A percentile compares a stretch with the other conserved stretches of the same genome.
These are phyloP conservation scores for Andricus grossulariae DNA, from an alignment of 1,140 invertebrate genomes.

Conservation along the genomic window DNA sequence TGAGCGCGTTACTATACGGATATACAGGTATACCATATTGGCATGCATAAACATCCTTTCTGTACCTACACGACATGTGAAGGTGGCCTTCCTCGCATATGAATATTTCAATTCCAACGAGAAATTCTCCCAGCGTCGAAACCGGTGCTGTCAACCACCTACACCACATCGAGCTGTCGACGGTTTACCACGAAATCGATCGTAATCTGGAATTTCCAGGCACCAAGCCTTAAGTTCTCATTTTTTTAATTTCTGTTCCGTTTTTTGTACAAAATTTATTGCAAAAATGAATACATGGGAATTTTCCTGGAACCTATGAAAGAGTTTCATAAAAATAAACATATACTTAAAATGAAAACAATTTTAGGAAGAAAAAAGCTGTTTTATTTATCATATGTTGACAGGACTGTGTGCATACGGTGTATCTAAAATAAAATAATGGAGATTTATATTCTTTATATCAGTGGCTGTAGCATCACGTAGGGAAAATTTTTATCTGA, in stretches of 20 bases:
- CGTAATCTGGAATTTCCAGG: conserved; percentile 45
- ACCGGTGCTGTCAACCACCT: conserved; percentile 47
- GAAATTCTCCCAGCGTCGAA: conserved; percentile 50
- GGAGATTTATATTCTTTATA: too few relatives aligned
- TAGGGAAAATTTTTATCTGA: too few relatives aligned
- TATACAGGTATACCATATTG: conserved; percentile 41
- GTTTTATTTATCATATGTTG: too few relatives aligned
- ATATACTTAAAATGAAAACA: too few relatives aligned
- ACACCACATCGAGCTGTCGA: conserved; percentile 39
- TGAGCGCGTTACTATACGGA: conserved; percentile 36
- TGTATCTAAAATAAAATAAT: too few relatives aligned
- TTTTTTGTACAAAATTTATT: not conserved
- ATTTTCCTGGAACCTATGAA: too few relatives aligned
- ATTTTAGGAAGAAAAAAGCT: too few relatives aligned
- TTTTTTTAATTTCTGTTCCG: conserved; percentile 22
- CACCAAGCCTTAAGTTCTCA: conserved; percentile 13
- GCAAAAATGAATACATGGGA: too few relatives aligned
- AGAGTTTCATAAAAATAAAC: too few relatives aligned
- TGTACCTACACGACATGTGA: conserved; percentile 28
- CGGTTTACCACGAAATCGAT: conserved; percentile 55
- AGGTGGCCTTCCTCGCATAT: conserved; percentile 40
- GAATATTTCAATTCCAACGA: conserved; percentile 53
- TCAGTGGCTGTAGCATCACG: too few relatives aligned
- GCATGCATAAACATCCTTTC: not conserved
- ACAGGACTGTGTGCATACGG: too few relatives aligned